phyloP scores from a whole-genome alignment of 2,888 invertebrate genomes.

The Drosophila prolongata region DNA sequence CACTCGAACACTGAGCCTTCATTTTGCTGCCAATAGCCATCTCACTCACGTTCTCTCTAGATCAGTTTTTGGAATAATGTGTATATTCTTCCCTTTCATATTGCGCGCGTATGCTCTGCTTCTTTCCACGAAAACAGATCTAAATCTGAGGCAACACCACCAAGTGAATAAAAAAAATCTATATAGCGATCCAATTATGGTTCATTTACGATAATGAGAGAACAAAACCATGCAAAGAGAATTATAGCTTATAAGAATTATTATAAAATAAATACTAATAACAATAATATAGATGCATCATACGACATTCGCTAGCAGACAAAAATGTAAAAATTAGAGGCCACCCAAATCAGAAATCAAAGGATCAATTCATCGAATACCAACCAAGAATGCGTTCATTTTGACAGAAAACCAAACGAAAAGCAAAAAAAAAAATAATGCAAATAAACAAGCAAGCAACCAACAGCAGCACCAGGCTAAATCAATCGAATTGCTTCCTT shows the following conservation, averaged over 20 bases:
- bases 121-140: conserved; percentile 65
- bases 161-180: conserved; percentile 41
- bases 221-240: conserved; percentile 82
- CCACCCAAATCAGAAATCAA: conserved; percentile 42
- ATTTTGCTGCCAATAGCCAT: conserved; percentile 54
- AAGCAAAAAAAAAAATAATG: conserved; percentile 16
- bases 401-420: conserved; percentile 53
- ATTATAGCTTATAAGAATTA: conserved; percentile 82
- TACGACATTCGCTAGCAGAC: conserved; percentile 74
- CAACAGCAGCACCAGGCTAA: conserved; percentile 49
- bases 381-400: conserved; percentile 77
- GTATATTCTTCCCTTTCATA: conserved; percentile 68
- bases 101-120: conserved; percentile 53
- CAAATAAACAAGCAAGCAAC: conserved; percentile 60
- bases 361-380: conserved; percentile 58
- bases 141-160: conserved; percentile 72
- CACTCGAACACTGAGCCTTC: conserved; percentile 54
- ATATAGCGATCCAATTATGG: conserved; percentile 66
- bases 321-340: conserved; percentile 71
- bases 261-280: conserved; percentile 70
- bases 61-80: conserved; percentile 35
- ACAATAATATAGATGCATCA: conserved; percentile 77
- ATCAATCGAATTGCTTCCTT: conserved; percentile 81
- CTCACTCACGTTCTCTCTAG: conserved; percentile 22
- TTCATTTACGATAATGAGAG: conserved; percentile 78